Base-by-base conservation (phyloP, 2,888 invertebrate species). In the Endotricha flammealis region DNA sequence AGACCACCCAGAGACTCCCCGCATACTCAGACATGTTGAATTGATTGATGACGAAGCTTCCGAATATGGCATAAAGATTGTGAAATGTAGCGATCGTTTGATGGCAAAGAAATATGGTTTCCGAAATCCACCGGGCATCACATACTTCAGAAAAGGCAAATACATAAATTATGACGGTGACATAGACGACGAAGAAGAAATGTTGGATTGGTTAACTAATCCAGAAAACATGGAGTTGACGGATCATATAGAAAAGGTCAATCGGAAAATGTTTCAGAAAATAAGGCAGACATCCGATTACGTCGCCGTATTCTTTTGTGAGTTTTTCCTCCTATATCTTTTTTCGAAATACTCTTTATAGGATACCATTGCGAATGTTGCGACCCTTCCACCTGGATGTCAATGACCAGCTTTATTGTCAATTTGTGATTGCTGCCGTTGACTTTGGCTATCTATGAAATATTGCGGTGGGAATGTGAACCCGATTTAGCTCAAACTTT, bases 61-160 rank as follows among this genome's bases (percentile, higher is more conserved):
- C 6, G 96, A 96, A 69, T 97, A 96, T 71, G 96, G 96, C 36
- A 96, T 97, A 42, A 93, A 94, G 80, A 91, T 97, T 45, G 95
- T 95, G 0, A 95, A 96, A 81, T 94, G 94, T 87, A 90, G 90
- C 55, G 97, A 97, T 73, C 89, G 92, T 10, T 76, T 97, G 17
- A 97, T 97, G 95, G 96, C 96, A 1, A 97, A 97, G 70, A 97
- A 97, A 65, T 97, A 95, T 69, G 96, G 96, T 0, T 95, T 90
- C 62, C 89, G 96, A 41, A 93, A 95, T 69, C 95, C 95, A 12
- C 97, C 97, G 0, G 97, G 96, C 4, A 91, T 97, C 4, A 95
- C 95, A 0, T 96, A 96, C 68, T 97, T 97, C 82, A 90, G 96
- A 36, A 95, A 96, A 76, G 94, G 89, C 11, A 96, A 96, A 81